Base-by-base conservation (phyloP, 2,797 vertebrate species). In the Typhlichthys eigenmanni region DNA sequence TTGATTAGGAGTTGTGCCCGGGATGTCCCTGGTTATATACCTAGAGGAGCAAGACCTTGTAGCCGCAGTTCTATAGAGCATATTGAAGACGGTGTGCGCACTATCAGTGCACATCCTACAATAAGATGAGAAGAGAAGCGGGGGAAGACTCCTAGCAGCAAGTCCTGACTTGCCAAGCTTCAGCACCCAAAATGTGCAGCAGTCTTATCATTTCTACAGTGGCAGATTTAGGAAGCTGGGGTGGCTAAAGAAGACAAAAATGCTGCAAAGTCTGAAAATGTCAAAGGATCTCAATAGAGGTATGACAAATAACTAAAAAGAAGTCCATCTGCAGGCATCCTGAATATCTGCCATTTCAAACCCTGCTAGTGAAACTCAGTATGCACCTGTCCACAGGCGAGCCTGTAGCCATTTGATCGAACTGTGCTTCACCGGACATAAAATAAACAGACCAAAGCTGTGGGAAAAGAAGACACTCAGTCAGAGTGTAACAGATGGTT, bases 361-460 rank as follows among this genome's bases (percentile, higher is more conserved):
- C 24, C 24, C 24, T 45, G 24, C 60, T 24, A 46, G 12, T 14
- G 34, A 7, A 38, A 38, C 34, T 38, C 34, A 38, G 6, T 38
- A 38, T 38, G 34, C 34, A 38, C 34, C 34, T 9, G 7, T 38
- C 34, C 34, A 38, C n/a, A n/a, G n/a, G n/a, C 24, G 52, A 47
- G 10, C 58, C 55, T 82, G 72, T 78, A 17, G 13, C 78, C 74
- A 70, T 86, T 51, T 61, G 88, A 58, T 58, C 77, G 47, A 72
- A 88, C 75, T 74, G 84, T 80, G 78, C 83, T 94, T 90, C 94
- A 85, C 91, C 89, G 71, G 91, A 91, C 88, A 94, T 88, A 90
- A 94, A 93, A 89, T 92, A 90, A 24, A 85, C 85, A 88, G 85
- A 95, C 91, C 92, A 95, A 92, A 51, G 89, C 93, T 93, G 91